A percentile compares a stretch with the other conserved stretches of the same genome.
These are phyloP conservation scores for Sibirionetta formosa DNA, from an alignment of 2,797 vertebrate species.

Conservation along the genomic window DNA sequence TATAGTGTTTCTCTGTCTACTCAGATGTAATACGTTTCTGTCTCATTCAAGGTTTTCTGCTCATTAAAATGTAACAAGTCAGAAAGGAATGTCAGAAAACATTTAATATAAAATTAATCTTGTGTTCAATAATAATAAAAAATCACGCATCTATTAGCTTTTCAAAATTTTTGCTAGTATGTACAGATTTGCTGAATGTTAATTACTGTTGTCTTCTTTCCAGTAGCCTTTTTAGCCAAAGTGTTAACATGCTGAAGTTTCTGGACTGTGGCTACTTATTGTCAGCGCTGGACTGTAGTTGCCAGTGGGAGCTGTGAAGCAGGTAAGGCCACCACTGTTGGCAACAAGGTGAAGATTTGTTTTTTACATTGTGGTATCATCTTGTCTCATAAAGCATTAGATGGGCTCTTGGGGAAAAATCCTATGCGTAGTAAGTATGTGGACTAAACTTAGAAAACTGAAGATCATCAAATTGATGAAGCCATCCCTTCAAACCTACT, in stretches of 20 bases:
- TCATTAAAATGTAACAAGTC: background rate
- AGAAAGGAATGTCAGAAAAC: background rate
- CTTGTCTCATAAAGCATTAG: rapidly evolving
- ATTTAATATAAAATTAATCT: background rate
- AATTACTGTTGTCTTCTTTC: background rate
- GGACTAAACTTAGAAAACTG: background rate
- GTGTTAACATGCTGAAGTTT: background rate
- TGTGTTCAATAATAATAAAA: background rate
- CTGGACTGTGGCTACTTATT: rapidly evolving
- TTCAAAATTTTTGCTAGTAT: background rate
- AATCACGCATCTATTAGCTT: background rate
- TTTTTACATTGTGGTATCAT: rapidly evolving
- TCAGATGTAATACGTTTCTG: background rate
- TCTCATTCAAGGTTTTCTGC: background rate
- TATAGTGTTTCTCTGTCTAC: background rate
- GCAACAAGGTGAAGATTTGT: background rate
- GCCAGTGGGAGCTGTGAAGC: too few relatives aligned
- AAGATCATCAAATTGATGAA: background rate
- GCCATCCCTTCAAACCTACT: rapidly evolving
- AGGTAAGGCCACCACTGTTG: background rate
- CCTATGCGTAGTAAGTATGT: rapidly evolving
- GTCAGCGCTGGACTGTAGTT: background rate
- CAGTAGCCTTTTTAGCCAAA: background rate
- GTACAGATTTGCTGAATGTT: rapidly evolving
- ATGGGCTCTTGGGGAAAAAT: background rate